Base-by-base conservation (phyloP, 1,140 invertebrate genomes). In the Eriosoma lanigerum region DNA sequence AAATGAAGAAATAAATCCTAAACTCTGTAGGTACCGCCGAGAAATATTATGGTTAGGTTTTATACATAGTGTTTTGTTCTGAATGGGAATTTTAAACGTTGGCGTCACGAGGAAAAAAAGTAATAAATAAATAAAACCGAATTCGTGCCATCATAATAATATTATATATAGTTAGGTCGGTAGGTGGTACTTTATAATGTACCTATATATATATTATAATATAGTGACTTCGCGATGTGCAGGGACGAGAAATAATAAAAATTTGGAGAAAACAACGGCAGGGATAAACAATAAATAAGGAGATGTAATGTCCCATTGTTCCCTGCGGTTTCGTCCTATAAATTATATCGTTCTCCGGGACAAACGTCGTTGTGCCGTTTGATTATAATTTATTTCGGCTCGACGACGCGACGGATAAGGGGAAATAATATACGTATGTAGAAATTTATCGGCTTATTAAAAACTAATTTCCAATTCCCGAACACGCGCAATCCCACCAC, bases 291-390 rank as follows among this genome's bases (percentile, higher is more conserved):
- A 78, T 78, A 78, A 78, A 78, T 78, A 62, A 78, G 75, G 38
- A 15, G 56, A 78, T 21, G 75, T 62, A 78, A 78, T 78, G 75
- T 78, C 75, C 75, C 75, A 78, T 78, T 78, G 75, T 78, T 78
- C 75, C 75, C 75, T 78, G 75, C 75, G 75, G 75, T 78, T 78
- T 78, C 17, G 54, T 78, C 75, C 75, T 46, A 78, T 78, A 78
- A 78, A 78, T 78, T 78, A 78, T 8, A 38, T 46, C 26, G 26
- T 78, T 38, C 52, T 56, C 13, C 54, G 19, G 73, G 73, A 76
- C 73, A 76, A 76, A 76, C 54, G 73, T 76, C 73, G 19, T 58
- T 60, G 73, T 38, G 17, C 26, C 54, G 56, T 62, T 46, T 78
- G 75, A 78, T 78, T 78, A 78, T 62, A 78, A 78, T 78, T 78